Evolutionary conservation across 1,140 invertebrate genomes (phyloP).

Genomic region (Drosophila yakuba): DNA sequence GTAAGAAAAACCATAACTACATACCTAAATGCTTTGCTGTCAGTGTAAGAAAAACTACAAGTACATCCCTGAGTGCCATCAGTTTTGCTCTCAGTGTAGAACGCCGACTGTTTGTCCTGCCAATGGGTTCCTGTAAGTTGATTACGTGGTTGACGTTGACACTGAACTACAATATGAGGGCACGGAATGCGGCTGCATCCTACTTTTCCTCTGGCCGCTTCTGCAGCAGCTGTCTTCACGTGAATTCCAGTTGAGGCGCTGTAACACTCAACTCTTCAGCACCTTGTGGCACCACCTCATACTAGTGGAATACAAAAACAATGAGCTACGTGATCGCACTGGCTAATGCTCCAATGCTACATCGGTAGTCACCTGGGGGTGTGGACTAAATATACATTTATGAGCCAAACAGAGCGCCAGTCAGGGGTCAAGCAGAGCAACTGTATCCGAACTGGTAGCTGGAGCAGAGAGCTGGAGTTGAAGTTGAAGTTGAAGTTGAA

Average conservation of each 20-base stretch:
- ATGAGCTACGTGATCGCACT: slow-evolving; percentile 66
- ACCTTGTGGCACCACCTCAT: slow-evolving; percentile 46
- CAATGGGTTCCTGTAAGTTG: slow-evolving; percentile 70
- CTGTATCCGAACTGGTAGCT: slow-evolving; percentile 1
- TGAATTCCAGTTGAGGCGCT: slow-evolving; percentile 58
- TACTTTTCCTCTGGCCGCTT: slow-evolving; percentile 12
- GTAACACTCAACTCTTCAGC: slow-evolving; percentile 40
- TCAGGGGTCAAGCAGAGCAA: slow-evolving; percentile 27
- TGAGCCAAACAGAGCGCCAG: slow-evolving; percentile 61
- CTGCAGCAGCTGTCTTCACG: slow-evolving; percentile 78
- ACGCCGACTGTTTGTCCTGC: slow-evolving; percentile 22
- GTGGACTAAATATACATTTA: slow-evolving; percentile 24
- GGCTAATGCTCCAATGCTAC: slow-evolving; percentile 39
- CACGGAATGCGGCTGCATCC: slow-evolving; percentile 57
- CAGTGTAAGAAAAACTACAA: background rate
- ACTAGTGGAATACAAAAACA: slow-evolving; percentile 1
- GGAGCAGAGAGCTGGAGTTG: background rate
- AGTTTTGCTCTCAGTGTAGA: slow-evolving; percentile 1
- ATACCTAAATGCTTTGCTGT: background rate
- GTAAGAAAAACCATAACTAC: no score
- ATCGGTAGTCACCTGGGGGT: slow-evolving; percentile 46
- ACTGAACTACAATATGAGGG: slow-evolving; percentile 77
- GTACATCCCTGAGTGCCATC: no score
- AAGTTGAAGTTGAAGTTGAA: background rate
- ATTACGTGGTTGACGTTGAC: slow-evolving; percentile 80